These are phyloP conservation scores for Notoglanidium macrostoma DNA, from an alignment of 2,797 vertebrate genomes.

Conservation along the genomic window DNA sequence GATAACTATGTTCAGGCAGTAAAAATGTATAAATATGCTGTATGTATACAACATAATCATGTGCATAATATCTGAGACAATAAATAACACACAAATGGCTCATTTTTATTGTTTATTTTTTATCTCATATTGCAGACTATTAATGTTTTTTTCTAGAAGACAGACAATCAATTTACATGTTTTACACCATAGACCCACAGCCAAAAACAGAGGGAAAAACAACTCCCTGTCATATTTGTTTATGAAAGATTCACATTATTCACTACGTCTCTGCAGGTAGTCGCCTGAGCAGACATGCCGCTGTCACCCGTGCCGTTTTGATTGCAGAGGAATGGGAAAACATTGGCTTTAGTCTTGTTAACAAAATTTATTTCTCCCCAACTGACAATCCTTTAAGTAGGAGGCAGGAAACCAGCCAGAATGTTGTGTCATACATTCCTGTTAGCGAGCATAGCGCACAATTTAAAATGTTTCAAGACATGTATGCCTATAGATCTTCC, in stretches of 20 bases:
- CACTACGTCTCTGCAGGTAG: slow-evolving; percentile 78
- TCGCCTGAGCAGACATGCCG: slow-evolving; percentile 82
- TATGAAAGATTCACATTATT: slow-evolving; percentile 76
- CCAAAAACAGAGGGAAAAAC: slow-evolving; percentile 3
- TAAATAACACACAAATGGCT: slow-evolving; percentile 32
- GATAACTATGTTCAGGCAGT: slow-evolving; percentile 41
- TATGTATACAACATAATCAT: slow-evolving; percentile 36
- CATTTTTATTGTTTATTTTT: slow-evolving; percentile 24
- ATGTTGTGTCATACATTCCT: slow-evolving; percentile 78
- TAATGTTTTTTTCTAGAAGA: slow-evolving; percentile 15
- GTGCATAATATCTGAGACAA: slow-evolving; percentile 24
- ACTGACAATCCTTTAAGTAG: slow-evolving; percentile 86
- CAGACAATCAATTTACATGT: slow-evolving; percentile 28
- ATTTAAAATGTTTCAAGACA: slow-evolving; percentile 78
- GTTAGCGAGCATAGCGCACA: slow-evolving; percentile 78
- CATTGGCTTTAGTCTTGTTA: slow-evolving; percentile 86
- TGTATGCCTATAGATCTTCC: slow-evolving; percentile 65
- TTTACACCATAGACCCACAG: slow-evolving; percentile 27
- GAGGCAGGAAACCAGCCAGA: slow-evolving; percentile 82
- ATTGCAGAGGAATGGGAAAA: slow-evolving; percentile 87
- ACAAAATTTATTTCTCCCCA: slow-evolving; percentile 86
- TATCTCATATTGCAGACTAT: slow-evolving; percentile 20
- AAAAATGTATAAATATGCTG: slow-evolving; percentile 34
- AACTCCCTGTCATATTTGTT: slow-evolving; percentile 60
- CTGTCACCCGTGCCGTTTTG: slow-evolving; percentile 81